Conservation (phyloP, 2,797 vertebrate species). For the Nyctalus aviator region DNA sequence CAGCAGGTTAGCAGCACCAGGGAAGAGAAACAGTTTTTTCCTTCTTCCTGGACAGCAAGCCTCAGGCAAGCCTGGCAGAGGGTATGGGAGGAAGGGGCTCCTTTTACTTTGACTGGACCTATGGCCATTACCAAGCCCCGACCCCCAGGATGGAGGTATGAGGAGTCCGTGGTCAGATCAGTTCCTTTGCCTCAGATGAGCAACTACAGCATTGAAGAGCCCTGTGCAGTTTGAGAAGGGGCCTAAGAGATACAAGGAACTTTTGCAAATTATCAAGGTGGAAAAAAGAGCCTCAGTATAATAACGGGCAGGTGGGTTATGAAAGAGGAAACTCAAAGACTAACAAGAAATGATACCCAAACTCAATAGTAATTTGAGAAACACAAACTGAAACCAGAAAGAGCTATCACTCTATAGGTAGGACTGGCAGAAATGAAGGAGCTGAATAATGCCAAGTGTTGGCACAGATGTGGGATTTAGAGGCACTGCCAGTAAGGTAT, state of each 20-base stretch:
- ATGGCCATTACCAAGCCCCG: not conserved
- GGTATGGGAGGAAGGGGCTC: not conserved
- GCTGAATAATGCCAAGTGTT: not conserved
- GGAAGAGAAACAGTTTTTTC: not conserved
- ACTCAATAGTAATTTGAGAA: not conserved
- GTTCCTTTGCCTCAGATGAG: not conserved
- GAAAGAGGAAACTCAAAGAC: not conserved
- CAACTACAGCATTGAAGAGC: not conserved
- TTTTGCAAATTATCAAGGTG: not conserved
- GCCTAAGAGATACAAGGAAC: not conserved
- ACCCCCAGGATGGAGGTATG: not conserved
- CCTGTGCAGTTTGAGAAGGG: not conserved
- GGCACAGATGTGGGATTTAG: not conserved
- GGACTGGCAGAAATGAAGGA: not conserved
- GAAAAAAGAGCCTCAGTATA: not conserved
- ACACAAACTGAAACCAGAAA: not conserved
- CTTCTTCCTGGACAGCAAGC: not conserved
- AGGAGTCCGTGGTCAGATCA: not conserved
- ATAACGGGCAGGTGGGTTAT: not conserved
- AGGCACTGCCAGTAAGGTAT: not conserved
- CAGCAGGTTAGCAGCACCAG: conserved; percentile 66
- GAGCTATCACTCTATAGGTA: not conserved
- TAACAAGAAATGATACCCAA: not conserved
- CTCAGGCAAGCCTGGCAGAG: not conserved
- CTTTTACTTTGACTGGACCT: not conserved